Conservation (phyloP, 2,113 vertebrate species). For the Oriolus oriolus region DNA sequence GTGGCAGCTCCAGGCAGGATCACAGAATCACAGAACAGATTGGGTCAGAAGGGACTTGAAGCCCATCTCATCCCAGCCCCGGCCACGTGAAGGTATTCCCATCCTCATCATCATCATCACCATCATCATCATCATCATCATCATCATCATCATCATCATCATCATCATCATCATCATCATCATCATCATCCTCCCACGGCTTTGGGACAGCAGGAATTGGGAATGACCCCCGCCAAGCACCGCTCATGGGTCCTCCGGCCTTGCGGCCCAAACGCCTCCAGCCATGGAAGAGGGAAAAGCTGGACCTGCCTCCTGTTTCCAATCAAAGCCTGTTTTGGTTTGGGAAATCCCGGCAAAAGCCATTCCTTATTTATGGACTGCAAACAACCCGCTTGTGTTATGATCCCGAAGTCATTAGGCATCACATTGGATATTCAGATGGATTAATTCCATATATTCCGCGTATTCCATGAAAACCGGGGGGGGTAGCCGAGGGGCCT, state of each 20-base stretch:
- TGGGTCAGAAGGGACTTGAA: background rate
- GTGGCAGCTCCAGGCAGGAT: background rate
- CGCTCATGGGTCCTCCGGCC: background rate
- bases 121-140: too few species aligned
- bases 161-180: too few species aligned
- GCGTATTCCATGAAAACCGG: background rate
- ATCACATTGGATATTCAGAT: background rate
- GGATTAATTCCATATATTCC: conserved; percentile 41
- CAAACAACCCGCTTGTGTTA: conserved; percentile 35
- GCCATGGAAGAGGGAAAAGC: background rate
- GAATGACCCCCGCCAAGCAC: background rate
- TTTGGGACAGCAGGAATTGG: background rate
- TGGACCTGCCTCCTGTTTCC: conserved; percentile 21
- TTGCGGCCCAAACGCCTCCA: background rate
- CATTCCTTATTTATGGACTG: background rate
- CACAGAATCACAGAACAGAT: too few species aligned
- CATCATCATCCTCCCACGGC: accelerated
- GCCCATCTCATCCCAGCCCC: background rate
- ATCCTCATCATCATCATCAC: too few species aligned
- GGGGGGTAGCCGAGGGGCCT: conserved; percentile 14
- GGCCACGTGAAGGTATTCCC: accelerated
- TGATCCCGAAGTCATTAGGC: conserved; percentile 55
- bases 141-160: too few species aligned
- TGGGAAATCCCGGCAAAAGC: conserved; percentile 12
- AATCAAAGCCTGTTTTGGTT: conserved; percentile 30